Percentiles rank a stretch among this genome's conserved stretches.
Conservation (phyloP, 2,888 invertebrate genomes). For the Reticulitermes lucifugus region DNA sequence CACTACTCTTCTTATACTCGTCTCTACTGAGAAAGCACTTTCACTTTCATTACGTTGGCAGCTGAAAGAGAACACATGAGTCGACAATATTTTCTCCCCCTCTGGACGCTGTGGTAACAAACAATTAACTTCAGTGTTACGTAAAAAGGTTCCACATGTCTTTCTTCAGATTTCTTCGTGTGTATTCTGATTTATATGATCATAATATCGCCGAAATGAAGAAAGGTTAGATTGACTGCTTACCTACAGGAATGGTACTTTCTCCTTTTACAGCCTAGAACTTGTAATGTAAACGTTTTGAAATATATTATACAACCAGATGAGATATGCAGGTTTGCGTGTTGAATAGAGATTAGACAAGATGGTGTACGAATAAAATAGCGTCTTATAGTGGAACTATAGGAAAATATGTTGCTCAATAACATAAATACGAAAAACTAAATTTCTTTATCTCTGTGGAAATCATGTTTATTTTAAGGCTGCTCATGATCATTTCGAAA, state of each 20-base stretch:
- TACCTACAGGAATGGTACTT: neutral
- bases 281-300: neutral
- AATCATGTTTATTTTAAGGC: too few relatives aligned
- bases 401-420: too few relatives aligned
- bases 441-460: too few relatives aligned
- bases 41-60: conserved; percentile 14
- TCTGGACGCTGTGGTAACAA: neutral
- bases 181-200: neutral
- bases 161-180: neutral
- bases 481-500: too few relatives aligned
- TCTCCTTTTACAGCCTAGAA: conserved; percentile 21
- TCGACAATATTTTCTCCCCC: neutral
- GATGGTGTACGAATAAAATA: too few relatives aligned
- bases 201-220: conserved; percentile 15
- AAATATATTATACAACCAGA: conserved; percentile 15
- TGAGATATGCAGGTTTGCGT: too few relatives aligned
- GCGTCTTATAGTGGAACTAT: too few relatives aligned
- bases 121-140: conserved; percentile 17
- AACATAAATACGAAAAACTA: too few relatives aligned
- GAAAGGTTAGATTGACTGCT: neutral
- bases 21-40: conserved; percentile 5
- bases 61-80: neutral
- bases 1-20: conserved; percentile 9
- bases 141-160: neutral
- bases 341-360: too few relatives aligned